phyloP scores from a whole-genome alignment of 2,113 vertebrate species.

The Syrmaticus mikado region DNA sequence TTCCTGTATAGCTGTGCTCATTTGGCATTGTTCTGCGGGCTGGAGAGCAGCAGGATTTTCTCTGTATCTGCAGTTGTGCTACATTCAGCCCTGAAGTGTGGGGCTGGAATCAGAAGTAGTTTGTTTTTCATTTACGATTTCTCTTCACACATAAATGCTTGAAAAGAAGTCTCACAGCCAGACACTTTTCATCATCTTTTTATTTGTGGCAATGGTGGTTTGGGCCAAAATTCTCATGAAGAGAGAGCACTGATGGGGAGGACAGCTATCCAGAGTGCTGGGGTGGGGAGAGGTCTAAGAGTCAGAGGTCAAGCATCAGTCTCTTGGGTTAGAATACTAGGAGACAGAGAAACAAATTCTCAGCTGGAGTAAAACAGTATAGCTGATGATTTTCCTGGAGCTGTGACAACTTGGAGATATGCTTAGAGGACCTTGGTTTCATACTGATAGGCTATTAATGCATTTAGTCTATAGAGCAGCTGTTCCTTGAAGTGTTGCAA shows the following conservation, averaged over 20 bases:
- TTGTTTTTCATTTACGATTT: constrained; percentile 6
- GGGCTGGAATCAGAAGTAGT: background rate
- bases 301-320: background rate
- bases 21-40: background rate
- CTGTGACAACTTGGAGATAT: background rate
- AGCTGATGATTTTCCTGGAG: background rate
- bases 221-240: background rate
- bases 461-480: background rate
- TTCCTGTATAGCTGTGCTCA: background rate
- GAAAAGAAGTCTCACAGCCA: background rate
- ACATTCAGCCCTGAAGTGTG: background rate
- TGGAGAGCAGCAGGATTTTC: background rate
- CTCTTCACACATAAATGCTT: background rate
- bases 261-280: background rate
- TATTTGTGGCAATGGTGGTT: background rate
- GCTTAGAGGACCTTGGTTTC: background rate
- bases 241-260: background rate
- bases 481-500: background rate
- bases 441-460: background rate
- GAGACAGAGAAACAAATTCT: background rate
- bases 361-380: background rate
- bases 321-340: background rate
- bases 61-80: background rate
- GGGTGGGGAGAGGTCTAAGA: background rate
- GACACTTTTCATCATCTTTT: background rate